Evolutionary conservation across 2,888 invertebrate species (phyloP).

Genomic region (Synanthedon andrenaeformis): DNA sequence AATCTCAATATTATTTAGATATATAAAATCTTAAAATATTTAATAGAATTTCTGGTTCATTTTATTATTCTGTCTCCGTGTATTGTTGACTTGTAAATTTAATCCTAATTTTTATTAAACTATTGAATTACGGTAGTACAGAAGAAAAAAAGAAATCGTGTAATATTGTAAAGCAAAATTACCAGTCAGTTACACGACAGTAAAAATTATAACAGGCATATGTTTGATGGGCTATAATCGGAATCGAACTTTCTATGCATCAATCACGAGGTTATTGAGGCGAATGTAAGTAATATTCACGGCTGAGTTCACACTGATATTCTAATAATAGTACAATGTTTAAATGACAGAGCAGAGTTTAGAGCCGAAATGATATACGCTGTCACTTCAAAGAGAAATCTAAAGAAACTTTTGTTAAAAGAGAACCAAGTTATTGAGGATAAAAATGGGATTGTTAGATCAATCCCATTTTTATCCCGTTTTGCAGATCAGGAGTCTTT

Average conservation of each 20-base stretch:
- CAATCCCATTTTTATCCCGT: no score
- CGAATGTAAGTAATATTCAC: slow-evolving; percentile 34
- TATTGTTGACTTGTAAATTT: no score
- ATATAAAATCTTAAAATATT: no score
- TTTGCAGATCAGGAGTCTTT: no score
- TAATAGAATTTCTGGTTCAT: no score
- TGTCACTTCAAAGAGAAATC: slow-evolving; percentile 32
- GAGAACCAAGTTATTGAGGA: no score
- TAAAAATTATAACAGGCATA: slow-evolving; percentile 2
- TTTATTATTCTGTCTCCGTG: no score
- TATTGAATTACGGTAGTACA: no score
- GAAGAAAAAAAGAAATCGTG: no score
- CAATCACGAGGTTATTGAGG: slow-evolving; percentile 38
- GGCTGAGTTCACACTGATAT: slow-evolving; percentile 44
- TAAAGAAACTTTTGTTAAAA: not conserved
- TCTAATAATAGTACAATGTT: slow-evolving; percentile 25
- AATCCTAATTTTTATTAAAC: no score
- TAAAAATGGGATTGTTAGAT: no score
- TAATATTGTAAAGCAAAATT: not conserved
- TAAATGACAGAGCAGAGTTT: slow-evolving; percentile 32
- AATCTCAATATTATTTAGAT: no score
- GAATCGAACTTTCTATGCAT: slow-evolving; percentile 55
- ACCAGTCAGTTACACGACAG: slow-evolving; percentile 10
- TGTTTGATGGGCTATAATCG: slow-evolving; percentile 25
- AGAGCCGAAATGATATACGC: slow-evolving; percentile 23